Base-by-base conservation (phyloP, 2,888 invertebrate genomes). In the Siphonodentalium dalli region DNA sequence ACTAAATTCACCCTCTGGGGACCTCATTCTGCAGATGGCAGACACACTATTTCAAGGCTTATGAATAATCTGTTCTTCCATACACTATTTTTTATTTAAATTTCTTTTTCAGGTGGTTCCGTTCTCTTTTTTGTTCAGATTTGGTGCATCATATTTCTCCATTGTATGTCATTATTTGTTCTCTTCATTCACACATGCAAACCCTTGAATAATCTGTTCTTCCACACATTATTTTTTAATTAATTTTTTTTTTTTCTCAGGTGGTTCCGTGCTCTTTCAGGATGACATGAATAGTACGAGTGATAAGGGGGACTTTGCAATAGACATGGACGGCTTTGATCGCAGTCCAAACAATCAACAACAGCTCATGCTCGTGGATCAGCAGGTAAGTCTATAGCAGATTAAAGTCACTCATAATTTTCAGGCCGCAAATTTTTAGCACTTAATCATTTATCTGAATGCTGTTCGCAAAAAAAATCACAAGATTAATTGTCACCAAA, bases 291-390 rank as follows among this genome's bases (percentile, higher is more conserved):
- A 74, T 42, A 41, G 49, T 11, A 45, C 71, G 5, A 71, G 64
- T 65, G 81, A 69, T 70, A 85, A 81, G 71, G 88, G 89, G 69
- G 88, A 90, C 73, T 89, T 93, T 26, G 89, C 90, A 77, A 91
- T 96, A 79, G 91, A 95, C 79, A 87, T 96, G 83, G 91, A 90
- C 47, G 87, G 86, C n/a, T n/a, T n/a, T n/a, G 54, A 53, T 31
- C 39, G 38, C n/a, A 23, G 40, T 55, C 82, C 69, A 79, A 68
- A 64, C 43, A 79, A 74, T 66, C 85, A 83, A 79, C 85, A 87
- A 70, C 88, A 84, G 61, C 59, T 83, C 56, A 77, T 89, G 67
- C 85, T 90, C 39, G 85, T 91, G 71, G 89, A 92, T 74, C 92
- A 93, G 83, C 90, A 92, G 81, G 88, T 90, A 43, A 61, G 45